Evolutionary conservation across 1,140 invertebrate species (phyloP), one percentile per base, ranked within the genome.

Genomic region (Lepidurus arcticus): DNA sequence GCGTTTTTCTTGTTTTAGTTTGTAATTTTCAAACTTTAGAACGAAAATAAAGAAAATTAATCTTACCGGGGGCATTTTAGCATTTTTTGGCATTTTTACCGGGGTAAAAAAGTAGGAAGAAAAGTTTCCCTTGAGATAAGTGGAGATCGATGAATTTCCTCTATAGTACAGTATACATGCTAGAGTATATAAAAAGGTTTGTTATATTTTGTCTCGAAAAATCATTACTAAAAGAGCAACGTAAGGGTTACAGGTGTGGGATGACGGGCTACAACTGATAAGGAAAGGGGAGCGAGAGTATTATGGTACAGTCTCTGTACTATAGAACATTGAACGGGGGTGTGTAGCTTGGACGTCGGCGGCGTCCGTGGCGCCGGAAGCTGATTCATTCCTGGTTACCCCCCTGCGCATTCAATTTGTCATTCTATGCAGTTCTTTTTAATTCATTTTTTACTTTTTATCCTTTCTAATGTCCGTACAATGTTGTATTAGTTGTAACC

Each of bases 301-400:
- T 34, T 34, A 34, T 34, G 34, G 34, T 34, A 34, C 34, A 2
- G 34, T 34, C 34, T 34, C 34, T 34, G 34, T 34, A 34, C 34
- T 34, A 34, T 34, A 34, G 2, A 7, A 65, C 53, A 65, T 65
- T 65, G 53, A 21, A 21, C n/a, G 53, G 21, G 53, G 53, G 53
- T 65, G 34, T 34, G 53, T 65, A 65, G 53, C n/a, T 65, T 34
- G 53, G 21, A 65, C 53, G 53, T 65, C 53, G 53, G 13, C 53
- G 53, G 53, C 53, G 53, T 65, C 53, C 53, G n/a, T 65, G 53
- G 53, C 53, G 53, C 53, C 53, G 53, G 53, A 65, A 65, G 53
- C 53, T 65, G 53, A 65, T 65, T 65, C 53, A 65, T 65, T 65
- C 53, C 53, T 16, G 53, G 53, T 13, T 65, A 65, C 53, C 53